These are phyloP conservation scores for Acronicta aceris DNA, from an alignment of 2,888 invertebrate species.

Conservation along the genomic window DNA sequence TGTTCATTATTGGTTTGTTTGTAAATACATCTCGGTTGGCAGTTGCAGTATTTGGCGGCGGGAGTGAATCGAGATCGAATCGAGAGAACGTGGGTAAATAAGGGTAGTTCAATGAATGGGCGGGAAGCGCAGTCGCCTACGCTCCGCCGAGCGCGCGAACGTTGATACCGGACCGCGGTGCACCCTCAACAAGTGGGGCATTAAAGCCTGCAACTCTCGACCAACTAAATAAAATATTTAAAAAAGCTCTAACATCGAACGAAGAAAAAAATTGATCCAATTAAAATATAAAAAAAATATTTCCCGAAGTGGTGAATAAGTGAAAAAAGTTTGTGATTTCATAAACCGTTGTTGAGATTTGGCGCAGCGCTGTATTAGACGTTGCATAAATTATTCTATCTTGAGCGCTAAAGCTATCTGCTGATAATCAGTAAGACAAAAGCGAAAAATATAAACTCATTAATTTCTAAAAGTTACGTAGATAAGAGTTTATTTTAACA, in stretches of 20 bases:
- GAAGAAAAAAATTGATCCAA: constrained; percentile 26
- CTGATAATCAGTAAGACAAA: constrained; percentile 5
- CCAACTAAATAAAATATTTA: constrained; percentile 51
- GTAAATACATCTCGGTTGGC: constrained; percentile 41
- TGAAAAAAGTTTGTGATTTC: constrained; percentile 56
- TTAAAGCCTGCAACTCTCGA: constrained; percentile 55
- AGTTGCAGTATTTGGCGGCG: constrained; percentile 32
- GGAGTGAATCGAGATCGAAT: constrained; percentile 70
- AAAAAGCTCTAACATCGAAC: constrained; percentile 5
- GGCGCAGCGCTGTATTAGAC: constrained; percentile 51
- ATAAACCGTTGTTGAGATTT: constrained; percentile 41
- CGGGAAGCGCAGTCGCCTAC: constrained; percentile 85
- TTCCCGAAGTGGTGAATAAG: constrained; percentile 37
- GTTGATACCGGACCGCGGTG: constrained; percentile 67
- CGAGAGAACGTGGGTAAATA: constrained; percentile 67
- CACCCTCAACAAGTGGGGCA: constrained; percentile 80
- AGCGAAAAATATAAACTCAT: neutral
- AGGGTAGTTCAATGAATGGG: constrained; percentile 79
- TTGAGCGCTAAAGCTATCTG: constrained; percentile 33
- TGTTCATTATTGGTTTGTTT: constrained; percentile 42
- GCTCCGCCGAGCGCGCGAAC: constrained; percentile 86
- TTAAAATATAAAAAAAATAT: constrained; percentile 15
- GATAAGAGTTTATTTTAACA: neutral
- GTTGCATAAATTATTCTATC: constrained; percentile 58
- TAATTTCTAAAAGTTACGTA: neutral